Percentiles rank a stretch among this genome's conserved stretches.
Evolutionary conservation across 2,888 invertebrate genomes (phyloP).

Genomic region (Tipula lateralis): DNA sequence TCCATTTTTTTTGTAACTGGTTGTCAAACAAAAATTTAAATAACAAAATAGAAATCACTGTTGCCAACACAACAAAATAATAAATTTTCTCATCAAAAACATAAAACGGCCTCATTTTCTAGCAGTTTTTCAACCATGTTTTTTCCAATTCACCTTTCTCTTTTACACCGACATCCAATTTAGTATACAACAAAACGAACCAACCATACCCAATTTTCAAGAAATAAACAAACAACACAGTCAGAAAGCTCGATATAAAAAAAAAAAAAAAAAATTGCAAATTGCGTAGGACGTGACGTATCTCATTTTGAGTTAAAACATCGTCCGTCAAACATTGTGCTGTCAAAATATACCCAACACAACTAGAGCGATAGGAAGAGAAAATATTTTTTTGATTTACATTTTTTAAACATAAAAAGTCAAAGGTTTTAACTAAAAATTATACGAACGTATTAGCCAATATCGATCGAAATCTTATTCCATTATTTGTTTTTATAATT

Average conservation of each 20-base stretch:
- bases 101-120: not conserved
- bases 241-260: not conserved
- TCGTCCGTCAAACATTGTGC: conserved; percentile 27
- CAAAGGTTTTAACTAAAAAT: not conserved
- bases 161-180: not conserved
- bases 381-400: not conserved
- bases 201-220: not conserved
- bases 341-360: not conserved
- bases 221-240: not conserved
- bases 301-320: conserved; percentile 28
- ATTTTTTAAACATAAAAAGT: not conserved
- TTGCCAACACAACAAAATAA: not conserved
- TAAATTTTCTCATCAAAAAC: not conserved
- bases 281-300: conserved; percentile 29
- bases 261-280: not conserved
- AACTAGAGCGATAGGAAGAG: not conserved
- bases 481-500: conserved; percentile 19
- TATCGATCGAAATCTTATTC: not conserved
- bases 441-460: not conserved
- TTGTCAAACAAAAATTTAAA: not conserved
- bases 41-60: not conserved
- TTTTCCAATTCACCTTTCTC: not conserved
- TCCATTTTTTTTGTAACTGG: not conserved
- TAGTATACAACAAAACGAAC: not conserved
- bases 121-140: conserved; percentile 19